Percentiles rank a stretch among this genome's conserved stretches.
Evolutionary conservation across 1,140 invertebrate genomes (phyloP).

Genomic region (Mactra quadrangularis): DNA sequence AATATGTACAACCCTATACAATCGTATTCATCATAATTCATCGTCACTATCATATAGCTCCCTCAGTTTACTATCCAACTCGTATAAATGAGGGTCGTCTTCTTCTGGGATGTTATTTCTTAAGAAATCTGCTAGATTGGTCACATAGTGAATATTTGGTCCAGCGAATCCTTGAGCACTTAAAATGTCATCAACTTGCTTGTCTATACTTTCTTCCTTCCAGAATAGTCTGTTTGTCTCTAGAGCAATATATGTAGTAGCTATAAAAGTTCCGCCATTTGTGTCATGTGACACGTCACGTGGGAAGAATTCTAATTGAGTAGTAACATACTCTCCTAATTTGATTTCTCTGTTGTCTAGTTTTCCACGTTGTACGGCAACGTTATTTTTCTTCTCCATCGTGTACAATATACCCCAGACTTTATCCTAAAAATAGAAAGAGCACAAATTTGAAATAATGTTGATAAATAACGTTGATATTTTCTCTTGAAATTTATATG

Average conservation of each 20-base stretch:
- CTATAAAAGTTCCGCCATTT: slow-evolving; percentile 82
- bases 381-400: slow-evolving; percentile 85
- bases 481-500: no score
- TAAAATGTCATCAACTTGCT: slow-evolving; percentile 90
- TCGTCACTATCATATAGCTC: no score
- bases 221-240: slow-evolving; percentile 90
- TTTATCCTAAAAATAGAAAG: slow-evolving; percentile 86
- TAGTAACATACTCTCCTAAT: slow-evolving; percentile 90
- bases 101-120: slow-evolving; percentile 89
- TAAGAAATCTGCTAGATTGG: slow-evolving; percentile 92
- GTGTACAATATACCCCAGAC: slow-evolving; percentile 93
- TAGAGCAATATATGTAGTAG: slow-evolving; percentile 90
- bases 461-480: no score
- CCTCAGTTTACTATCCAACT: no score
- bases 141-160: slow-evolving; percentile 91
- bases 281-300: no score
- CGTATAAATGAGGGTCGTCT: slow-evolving; percentile 90
- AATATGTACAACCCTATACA: no score
- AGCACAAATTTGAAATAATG: no score
- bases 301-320: slow-evolving; percentile 89
- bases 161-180: slow-evolving; percentile 83
- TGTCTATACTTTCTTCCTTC: slow-evolving; percentile 88
- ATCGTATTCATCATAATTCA: no score
- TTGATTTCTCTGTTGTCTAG: slow-evolving; percentile 90
- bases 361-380: slow-evolving; percentile 87